Evolutionary conservation across 2,888 invertebrate genomes (phyloP), one percentile per base, ranked within the genome.

Genomic region (Periphyllus acericola): DNA sequence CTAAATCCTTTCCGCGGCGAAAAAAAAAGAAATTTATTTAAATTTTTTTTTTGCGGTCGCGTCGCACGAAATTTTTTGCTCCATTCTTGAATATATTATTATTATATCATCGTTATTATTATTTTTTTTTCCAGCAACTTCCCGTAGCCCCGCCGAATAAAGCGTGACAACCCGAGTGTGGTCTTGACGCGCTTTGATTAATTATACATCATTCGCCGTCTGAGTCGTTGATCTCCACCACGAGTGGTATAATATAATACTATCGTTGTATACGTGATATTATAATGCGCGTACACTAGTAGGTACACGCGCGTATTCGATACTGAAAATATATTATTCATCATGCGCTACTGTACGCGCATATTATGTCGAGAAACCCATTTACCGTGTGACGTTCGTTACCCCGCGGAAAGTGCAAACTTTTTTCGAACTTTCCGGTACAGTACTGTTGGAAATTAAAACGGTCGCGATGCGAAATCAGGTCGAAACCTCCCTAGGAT

Each of bases 171-270:
- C 55, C 55, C 6, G 25, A 55, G 34, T 55, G 32, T 79, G 36
- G n/a, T 21, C 60, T 60, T 60, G 36, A 60, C n/a, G n/a, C n/a
- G 60, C 66, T 36, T 60, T 60, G 80, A 80, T 36, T 80, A 80
- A 80, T 80, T 60, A 36, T 34, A n/a, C n/a, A 60, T 60, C 34
- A 55, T 79, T 79, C 34, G 52, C 32, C 5, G 8, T 60, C 32
- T 14, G 34, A 29, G 46, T 80, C 19, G 34, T 66, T 34, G 36
- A 60, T 60, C 36, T 78, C 52, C 52, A 25, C 40, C 52, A 32
- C 25, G 29, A 52, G 29, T 46, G 46, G 46, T 46, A 46, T 14
- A 14, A 46, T 46, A 46, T 46, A 9, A 6, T 36, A 36, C 6
- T 5, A 5, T 5, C 11, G 14, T 46, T 46, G 9, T 21, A 19